Base-by-base conservation (phyloP, 2,888 invertebrate species). In the Acleris emargana region DNA sequence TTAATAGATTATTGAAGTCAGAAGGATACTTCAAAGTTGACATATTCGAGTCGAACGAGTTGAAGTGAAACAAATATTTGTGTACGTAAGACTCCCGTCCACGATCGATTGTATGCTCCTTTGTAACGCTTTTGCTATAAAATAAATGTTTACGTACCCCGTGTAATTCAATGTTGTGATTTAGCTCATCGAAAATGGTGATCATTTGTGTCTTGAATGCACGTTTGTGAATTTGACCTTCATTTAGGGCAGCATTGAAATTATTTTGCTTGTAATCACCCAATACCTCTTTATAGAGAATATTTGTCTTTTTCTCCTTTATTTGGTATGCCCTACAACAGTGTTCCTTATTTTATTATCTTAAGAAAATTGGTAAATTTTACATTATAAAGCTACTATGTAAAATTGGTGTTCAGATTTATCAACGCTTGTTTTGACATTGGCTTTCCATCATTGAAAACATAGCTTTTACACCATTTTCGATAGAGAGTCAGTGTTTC, bases 161-260 rank as follows among this genome's bases (percentile, higher is more conserved):
- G 67, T 74, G 80, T 78, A 79, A 69, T 89, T 77, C 81, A 66
- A 74, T 90, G 90, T 91, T 88, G 88, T 91, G 79, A 78, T 74
- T 80, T 77, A 81, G 82, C 79, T 83, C 79, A 81, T 88, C 84
- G 83, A 84, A 87, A 86, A 87, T 86, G 87, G 86, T 89, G 84
- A 80, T 79, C 76, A 79, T 79, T 69, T 74, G 7, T 45, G 67
- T 67, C 72, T 67, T 64, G 71, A 76, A 71, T 74, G 76, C 75
- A 76, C 77, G 72, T 74, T 71, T 69, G 71, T 75, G 74, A 79
- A 74, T 38, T 67, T 67, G 73, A 72, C 71, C 61, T 75, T 72
- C 73, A 75, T 76, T 76, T 75, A 76, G 73, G 73, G 76, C 71
- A 73, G 73, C 74, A 75, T 80, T 81, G 76, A 67, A 74, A 76